These are phyloP conservation scores for Laupala kohalensis DNA, from an alignment of 1,140 invertebrate species.

Conservation along the genomic window DNA sequence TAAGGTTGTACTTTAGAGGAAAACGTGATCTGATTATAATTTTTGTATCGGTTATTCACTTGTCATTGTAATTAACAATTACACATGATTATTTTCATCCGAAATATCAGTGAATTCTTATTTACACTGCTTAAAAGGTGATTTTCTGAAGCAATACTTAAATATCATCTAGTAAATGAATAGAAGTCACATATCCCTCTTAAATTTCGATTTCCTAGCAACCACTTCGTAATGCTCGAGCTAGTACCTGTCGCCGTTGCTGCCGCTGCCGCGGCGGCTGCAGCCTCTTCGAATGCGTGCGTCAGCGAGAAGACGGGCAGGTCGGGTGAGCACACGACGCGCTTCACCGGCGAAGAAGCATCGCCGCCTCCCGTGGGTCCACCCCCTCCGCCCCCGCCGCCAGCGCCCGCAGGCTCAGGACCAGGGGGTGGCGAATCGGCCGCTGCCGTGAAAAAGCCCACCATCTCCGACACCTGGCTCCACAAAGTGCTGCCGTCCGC, in stretches of 20 bases:
- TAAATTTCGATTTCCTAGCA: too few relatives aligned
- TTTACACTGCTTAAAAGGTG: too few relatives aligned
- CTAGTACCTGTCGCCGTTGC: conserved; percentile 11
- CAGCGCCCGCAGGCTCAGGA: conserved; percentile 18
- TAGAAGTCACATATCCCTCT: too few relatives aligned
- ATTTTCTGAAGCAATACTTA: too few relatives aligned
- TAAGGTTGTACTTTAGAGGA: too few relatives aligned
- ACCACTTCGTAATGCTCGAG: too few relatives aligned
- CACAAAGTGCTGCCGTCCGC: conserved; percentile 17
- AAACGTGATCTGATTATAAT: too few relatives aligned
- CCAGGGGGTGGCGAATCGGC: conserved; percentile 11
- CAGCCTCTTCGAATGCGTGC: conserved; percentile 9
- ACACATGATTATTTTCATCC: too few relatives aligned
- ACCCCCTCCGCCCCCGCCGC: conserved; percentile 22
- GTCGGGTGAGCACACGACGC: conserved; percentile 26
- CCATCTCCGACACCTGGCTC: conserved; percentile 27
- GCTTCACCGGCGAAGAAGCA: conserved; percentile 17
- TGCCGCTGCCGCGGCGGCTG: conserved; percentile 10
- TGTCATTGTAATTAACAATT: too few relatives aligned
- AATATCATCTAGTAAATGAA: too few relatives aligned
- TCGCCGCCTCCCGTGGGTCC: conserved; percentile 8
- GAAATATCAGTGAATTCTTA: too few relatives aligned
- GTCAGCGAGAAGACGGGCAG: conserved; percentile 21
- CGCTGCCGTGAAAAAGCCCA: conserved; percentile 23
- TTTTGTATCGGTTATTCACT: too few relatives aligned